phyloP scores from a whole-genome alignment of 2,113 vertebrate species.

The Carollia perspicillata region DNA sequence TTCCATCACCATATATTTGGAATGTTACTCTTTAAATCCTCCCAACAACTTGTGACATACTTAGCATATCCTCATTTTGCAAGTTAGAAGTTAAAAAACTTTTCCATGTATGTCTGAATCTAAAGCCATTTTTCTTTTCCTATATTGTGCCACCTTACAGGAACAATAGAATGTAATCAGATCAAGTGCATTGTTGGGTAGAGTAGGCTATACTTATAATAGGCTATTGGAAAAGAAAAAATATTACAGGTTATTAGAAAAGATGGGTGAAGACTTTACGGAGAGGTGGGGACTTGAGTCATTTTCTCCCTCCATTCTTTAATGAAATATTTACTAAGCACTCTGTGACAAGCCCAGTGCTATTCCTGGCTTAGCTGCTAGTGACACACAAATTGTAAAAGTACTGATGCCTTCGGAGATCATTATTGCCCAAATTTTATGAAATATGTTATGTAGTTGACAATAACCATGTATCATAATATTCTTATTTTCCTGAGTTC shows the following conservation, averaged over 20 bases:
- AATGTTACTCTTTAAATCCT: background rate
- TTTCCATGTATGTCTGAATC: background rate
- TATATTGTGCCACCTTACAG: background rate
- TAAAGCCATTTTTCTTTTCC: background rate
- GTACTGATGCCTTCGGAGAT: background rate
- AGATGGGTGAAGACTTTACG: background rate
- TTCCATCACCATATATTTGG: background rate
- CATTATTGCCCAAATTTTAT: background rate
- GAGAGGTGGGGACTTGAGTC: background rate
- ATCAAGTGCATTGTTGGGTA: background rate
- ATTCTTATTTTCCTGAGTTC: constrained; percentile 23
- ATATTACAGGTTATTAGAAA: background rate
- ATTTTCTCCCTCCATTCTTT: background rate
- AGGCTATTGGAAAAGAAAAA: background rate
- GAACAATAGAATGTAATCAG: background rate
- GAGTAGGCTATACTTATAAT: background rate
- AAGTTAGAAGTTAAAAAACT: background rate
- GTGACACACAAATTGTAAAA: background rate
- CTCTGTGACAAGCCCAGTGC: background rate
- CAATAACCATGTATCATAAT: background rate
- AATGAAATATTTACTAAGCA: constrained; percentile 3
- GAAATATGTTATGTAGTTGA: background rate
- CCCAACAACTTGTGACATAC: background rate
- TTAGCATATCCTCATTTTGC: background rate
- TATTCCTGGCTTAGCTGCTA: background rate